A percentile compares a stretch with the other conserved stretches of the same genome.
Evolutionary conservation across 1,140 invertebrate species (phyloP).

Genomic region (Vollenhovia emeryi): DNA sequence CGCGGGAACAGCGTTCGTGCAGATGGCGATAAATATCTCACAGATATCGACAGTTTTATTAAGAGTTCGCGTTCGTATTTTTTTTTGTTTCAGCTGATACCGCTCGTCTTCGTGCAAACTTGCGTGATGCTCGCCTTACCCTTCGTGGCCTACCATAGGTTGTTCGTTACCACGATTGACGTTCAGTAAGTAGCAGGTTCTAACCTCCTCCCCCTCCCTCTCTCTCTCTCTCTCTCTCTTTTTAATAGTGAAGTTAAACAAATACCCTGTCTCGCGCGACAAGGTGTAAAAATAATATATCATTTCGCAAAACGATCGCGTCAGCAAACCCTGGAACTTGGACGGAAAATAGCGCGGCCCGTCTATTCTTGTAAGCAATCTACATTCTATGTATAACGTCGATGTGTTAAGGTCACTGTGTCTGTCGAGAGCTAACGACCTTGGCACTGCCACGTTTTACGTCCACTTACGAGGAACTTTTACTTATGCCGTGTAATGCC

Average conservation of each 20-base stretch:
- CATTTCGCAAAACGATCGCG: slow-evolving; percentile 38
- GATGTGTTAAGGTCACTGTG: slow-evolving; percentile 47
- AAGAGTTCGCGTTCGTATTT: neutral
- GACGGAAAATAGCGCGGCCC: slow-evolving; percentile 31
- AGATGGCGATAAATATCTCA: slow-evolving; percentile 25
- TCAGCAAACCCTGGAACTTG: slow-evolving; percentile 19
- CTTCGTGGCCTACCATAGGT: slow-evolving; percentile 67
- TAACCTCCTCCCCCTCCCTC: no score
- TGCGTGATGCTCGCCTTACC: slow-evolving; percentile 58
- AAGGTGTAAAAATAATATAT: slow-evolving; percentile 25
- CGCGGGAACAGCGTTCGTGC: neutral
- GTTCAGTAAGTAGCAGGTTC: slow-evolving; percentile 78
- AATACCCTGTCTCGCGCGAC: neutral
- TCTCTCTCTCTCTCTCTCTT: no score
- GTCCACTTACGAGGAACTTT: slow-evolving; percentile 27
- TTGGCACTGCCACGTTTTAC: slow-evolving; percentile 31
- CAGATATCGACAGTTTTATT: slow-evolving; percentile 13
- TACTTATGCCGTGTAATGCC: slow-evolving; percentile 29
- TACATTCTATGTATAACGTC: slow-evolving; percentile 48
- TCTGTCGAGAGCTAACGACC: slow-evolving; percentile 36
- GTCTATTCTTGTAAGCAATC: slow-evolving; percentile 45
- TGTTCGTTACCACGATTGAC: slow-evolving; percentile 79
- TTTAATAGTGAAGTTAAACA: neutral
- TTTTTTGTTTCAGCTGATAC: slow-evolving; percentile 78
- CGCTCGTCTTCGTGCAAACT: slow-evolving; percentile 72